These are phyloP conservation scores for Symphodus melops DNA, from an alignment of 2,113 vertebrate species.

Conservation along the genomic window DNA sequence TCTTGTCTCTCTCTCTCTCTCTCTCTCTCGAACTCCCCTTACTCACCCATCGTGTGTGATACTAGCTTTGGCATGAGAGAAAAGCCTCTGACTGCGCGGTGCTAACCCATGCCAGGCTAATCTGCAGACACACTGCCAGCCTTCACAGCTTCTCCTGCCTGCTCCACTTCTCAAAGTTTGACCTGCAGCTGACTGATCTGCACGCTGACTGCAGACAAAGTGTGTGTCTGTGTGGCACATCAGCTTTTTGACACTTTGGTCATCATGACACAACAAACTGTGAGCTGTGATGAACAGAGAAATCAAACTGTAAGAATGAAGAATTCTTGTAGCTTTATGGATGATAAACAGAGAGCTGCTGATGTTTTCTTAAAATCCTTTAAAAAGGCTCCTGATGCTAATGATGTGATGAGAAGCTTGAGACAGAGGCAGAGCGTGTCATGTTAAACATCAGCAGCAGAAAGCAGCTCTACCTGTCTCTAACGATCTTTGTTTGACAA, in stretches of 20 bases:
- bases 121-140: constrained; percentile 34
- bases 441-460: too few species aligned
- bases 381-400: too few species aligned
- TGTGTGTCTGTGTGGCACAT: background rate
- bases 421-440: too few species aligned
- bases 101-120: constrained; percentile 55
- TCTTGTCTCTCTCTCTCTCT: too few species aligned
- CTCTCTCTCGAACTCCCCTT: constrained; percentile 1
- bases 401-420: too few species aligned
- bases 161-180: constrained; percentile 37
- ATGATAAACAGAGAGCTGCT: background rate
- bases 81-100: constrained; percentile 13
- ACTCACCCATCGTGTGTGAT: constrained; percentile 41
- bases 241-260: constrained; percentile 22
- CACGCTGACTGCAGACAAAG: constrained; percentile 31
- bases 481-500: background rate
- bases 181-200: constrained; percentile 33
- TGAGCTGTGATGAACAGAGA: background rate
- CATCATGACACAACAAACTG: background rate
- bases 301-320: background rate
- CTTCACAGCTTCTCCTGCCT: constrained; percentile 48
- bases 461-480: too few species aligned
- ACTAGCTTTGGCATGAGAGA: constrained; percentile 37
- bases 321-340: background rate
- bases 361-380: background rate